A percentile compares a stretch with the other conserved stretches of the same genome.
phyloP scores from a whole-genome alignment of 1,140 invertebrate genomes.

The Drosophila saltans region DNA sequence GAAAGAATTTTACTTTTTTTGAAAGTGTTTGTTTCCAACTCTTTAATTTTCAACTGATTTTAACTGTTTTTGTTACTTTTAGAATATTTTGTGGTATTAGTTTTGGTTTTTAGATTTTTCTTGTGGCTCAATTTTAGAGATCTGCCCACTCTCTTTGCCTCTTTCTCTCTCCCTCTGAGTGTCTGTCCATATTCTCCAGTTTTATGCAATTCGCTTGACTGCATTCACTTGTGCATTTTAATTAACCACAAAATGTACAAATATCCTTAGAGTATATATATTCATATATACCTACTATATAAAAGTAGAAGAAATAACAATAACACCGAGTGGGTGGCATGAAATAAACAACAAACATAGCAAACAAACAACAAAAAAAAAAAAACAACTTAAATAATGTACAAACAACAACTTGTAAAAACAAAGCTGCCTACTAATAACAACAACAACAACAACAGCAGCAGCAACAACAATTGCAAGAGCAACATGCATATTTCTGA shows the following conservation, averaged over 20 bases:
- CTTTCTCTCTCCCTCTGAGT: not conserved
- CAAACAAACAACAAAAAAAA: slow-evolving; percentile 4
- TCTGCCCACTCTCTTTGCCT: not conserved
- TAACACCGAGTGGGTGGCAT: slow-evolving; percentile 9
- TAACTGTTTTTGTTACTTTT: not conserved
- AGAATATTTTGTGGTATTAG: not conserved
- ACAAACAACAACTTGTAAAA: slow-evolving; percentile 66
- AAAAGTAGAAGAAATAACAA: slow-evolving; percentile 3
- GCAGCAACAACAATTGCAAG: slow-evolving; percentile 44
- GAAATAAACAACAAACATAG: slow-evolving; percentile 13
- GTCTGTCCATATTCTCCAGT: not conserved
- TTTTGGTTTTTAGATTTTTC: not conserved
- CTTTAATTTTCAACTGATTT: not conserved
- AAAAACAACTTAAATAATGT: slow-evolving; percentile 47
- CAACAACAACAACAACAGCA: slow-evolving; percentile 45
- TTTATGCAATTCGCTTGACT: not conserved
- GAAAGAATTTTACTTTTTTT: not conserved
- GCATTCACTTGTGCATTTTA: slow-evolving; percentile 49
- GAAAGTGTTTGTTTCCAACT: not conserved
- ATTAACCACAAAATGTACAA: slow-evolving; percentile 55
- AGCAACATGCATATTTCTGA: slow-evolving; percentile 42
- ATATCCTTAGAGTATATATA: slow-evolving; percentile 27
- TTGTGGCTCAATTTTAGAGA: slow-evolving; percentile 3
- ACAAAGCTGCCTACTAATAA: slow-evolving; percentile 60
- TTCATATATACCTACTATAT: not conserved